Evolutionary conservation across 2,888 invertebrate species (phyloP), one percentile per base, ranked within the genome.

Genomic region (Drosophila siamana): DNA sequence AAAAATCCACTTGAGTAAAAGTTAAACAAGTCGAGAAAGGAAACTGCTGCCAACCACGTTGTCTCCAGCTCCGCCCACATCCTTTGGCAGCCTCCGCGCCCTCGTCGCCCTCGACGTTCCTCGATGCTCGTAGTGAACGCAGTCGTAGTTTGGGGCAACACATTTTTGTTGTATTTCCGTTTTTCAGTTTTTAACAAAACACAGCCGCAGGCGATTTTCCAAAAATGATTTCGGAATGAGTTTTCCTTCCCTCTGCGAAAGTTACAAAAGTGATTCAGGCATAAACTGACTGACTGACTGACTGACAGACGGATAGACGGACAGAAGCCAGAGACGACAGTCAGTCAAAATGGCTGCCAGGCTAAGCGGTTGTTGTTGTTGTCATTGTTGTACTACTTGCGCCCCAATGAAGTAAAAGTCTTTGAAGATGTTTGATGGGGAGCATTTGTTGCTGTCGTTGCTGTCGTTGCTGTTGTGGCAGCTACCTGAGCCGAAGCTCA

Each of bases 201-300:
- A 85, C 84, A 81, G 88, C 84, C 88, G 70, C 84, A 77, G 90
- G 90, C 89, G 84, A 81, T 86, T 89, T 84, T 86, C 78, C 78
- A 74, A 87, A 86, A 86, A 79, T 84, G 69, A 84, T 84, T 86
- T 81, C 81, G 73, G 69, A 78, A 86, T 86, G 80, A 85, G 81
- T 81, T 83, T 81, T 86, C 64, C 62, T 81, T 86, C 64, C 62
- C 48, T 70, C 16, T 43, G 73, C 57, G 68, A 83, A 87, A 87
- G 87, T 83, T 83, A 71, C 86, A 85, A 87, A 83, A 83, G 82
- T 87, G 87, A 85, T 83, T 83, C 82, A 76, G 81, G 85, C 82
- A 85, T 85, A 85, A 85, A 60, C 62, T 56, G 73, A 51, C 67
- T 30, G 61, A 68, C 44, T 4, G 47, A 57, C 41, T 5, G 24